Evolutionary conservation across 2,113 vertebrate species (phyloP).

Genomic region (Tragelaphus scriptus): DNA sequence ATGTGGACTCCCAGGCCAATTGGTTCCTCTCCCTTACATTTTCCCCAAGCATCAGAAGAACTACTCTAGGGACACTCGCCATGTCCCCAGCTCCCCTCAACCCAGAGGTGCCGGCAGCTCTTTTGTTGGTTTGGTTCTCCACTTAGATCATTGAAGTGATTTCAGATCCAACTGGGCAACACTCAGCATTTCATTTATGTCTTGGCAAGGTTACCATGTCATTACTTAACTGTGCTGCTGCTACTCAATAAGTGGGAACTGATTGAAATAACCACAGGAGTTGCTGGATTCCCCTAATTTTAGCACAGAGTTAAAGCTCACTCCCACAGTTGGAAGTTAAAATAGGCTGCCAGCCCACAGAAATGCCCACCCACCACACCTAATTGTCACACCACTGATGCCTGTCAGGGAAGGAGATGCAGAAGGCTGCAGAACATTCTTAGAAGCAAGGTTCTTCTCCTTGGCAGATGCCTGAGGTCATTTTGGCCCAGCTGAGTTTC

Average conservation of each 20-base stretch:
- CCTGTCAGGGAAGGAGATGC: conserved; percentile 47
- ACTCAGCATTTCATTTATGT: conserved; percentile 65
- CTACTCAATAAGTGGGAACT: conserved; percentile 73
- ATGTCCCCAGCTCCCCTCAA: not conserved
- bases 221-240: conserved; percentile 72
- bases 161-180: conserved; percentile 66
- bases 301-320: conserved; percentile 72
- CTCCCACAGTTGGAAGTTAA: conserved; percentile 74
- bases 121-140: conserved; percentile 59
- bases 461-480: conserved; percentile 26
- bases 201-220: conserved; percentile 71
- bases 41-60: not conserved
- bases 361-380: conserved; percentile 72
- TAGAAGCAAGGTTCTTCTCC: conserved; percentile 41
- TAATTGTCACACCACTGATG: conserved; percentile 68
- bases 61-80: not conserved
- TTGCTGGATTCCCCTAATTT: conserved; percentile 73
- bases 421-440: conserved; percentile 30
- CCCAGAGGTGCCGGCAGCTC: conserved; percentile 20
- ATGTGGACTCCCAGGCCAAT: not conserved
- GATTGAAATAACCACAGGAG: conserved; percentile 76
- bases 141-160: conserved; percentile 67
- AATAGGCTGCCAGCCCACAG: conserved; percentile 74
- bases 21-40: not conserved
- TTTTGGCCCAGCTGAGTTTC: not conserved